Evolutionary conservation across 2,888 invertebrate species (phyloP).

Genomic region (Camptogramma bilineatum): DNA sequence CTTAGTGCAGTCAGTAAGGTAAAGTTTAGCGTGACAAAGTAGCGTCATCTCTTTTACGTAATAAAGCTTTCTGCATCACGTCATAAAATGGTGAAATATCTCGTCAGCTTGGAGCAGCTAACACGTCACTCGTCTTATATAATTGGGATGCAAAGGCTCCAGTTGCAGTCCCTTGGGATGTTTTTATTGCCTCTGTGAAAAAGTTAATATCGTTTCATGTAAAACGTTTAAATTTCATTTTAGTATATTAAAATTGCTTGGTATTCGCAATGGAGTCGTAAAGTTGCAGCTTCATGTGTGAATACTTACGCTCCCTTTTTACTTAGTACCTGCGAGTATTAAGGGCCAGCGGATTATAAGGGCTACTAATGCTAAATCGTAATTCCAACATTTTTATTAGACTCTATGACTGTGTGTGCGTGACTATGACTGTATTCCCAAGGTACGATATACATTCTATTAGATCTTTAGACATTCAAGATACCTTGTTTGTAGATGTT

Average conservation of each 20-base stretch:
- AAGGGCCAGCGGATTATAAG: background rate
- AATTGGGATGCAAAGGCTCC: conserved; percentile 70
- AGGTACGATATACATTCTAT: too few species aligned
- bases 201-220: conserved; percentile 72
- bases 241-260: conserved; percentile 45
- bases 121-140: conserved; percentile 42
- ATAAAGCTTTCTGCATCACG: conserved; percentile 56
- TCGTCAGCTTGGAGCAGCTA: conserved; percentile 48
- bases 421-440: too few species aligned
- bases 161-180: conserved; percentile 60
- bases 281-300: conserved; percentile 16
- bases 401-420: too few species aligned
- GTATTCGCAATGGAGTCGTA: conserved; percentile 29
- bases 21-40: conserved; percentile 42
- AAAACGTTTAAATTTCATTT: conserved; percentile 59
- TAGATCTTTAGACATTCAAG: too few species aligned
- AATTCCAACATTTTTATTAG: too few species aligned
- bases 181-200: conserved; percentile 68
- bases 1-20: conserved; percentile 43
- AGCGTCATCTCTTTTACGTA: conserved; percentile 47
- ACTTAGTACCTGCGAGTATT: too few species aligned
- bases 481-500: too few species aligned
- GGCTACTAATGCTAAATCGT: too few species aligned
- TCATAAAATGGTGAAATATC: conserved; percentile 62
- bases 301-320: conserved; percentile 20